Conservation (phyloP, 2,888 invertebrate genomes). For the Saturnia japonica region DNA sequence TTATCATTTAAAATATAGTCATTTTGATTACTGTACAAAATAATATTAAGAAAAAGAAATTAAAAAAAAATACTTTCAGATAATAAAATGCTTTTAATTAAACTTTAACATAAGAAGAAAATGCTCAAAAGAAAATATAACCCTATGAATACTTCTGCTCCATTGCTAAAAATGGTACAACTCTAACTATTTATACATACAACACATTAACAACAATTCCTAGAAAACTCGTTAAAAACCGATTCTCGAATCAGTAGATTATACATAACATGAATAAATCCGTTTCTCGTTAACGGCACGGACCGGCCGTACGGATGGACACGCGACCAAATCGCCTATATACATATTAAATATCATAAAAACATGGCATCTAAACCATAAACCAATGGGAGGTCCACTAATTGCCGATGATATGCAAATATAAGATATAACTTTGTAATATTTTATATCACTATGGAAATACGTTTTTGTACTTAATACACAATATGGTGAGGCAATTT, state of each 20-base stretch:
- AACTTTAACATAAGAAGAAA: too few species aligned
- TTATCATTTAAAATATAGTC: too few species aligned
- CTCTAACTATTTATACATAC: not conserved
- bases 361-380: slow-evolving; percentile 41
- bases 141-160: not conserved
- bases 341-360: slow-evolving; percentile 59
- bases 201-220: slow-evolving; percentile 12
- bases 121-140: not conserved
- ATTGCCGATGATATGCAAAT: slow-evolving; percentile 73
- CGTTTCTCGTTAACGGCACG: slow-evolving; percentile 42
- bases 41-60: too few species aligned
- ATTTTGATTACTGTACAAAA: too few species aligned
- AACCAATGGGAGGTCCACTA: slow-evolving; percentile 69
- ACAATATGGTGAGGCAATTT: slow-evolving; percentile 3
- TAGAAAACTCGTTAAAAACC: slow-evolving; percentile 8
- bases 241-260: slow-evolving; percentile 19
- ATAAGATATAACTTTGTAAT: slow-evolving; percentile 49
- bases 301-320: slow-evolving; percentile 45
- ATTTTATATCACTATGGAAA: slow-evolving; percentile 29
- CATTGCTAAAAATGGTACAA: not conserved
- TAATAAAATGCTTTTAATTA: too few species aligned
- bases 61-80: too few species aligned
- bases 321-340: slow-evolving; percentile 63
- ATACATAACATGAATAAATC: slow-evolving; percentile 20
- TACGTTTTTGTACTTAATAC: slow-evolving; percentile 6